Base-by-base conservation (phyloP, 1,140 invertebrate species). In the Apis cerana region DNA sequence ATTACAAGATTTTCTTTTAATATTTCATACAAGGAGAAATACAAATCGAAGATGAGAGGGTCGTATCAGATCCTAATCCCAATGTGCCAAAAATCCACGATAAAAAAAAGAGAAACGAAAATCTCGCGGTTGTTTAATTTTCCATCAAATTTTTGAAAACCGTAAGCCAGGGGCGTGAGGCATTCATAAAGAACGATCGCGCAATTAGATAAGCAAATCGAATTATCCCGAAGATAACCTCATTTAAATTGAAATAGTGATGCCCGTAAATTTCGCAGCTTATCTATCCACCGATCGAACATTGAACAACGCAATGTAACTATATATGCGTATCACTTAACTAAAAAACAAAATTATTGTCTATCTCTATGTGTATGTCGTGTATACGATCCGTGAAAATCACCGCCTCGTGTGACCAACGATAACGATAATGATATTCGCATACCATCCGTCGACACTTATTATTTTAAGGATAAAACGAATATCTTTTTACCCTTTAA, bases 331-430 rank as follows among this genome's bases (percentile, higher is more conserved):
- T 58, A 43, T 85, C 17, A 12, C 56, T 71, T 80, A 72, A 85
- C 13, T 68, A 79, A 85, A 82, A n/a, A 85, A 88, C 79, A 85
- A 43, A 87, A 86, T 92, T 92, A 92, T 92, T 92, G 90, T 92
- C 91, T 90, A 91, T 79, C 86, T 87, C 88, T 89, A 85, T 17
- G 19, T 65, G 76, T 76, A 54, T 50, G 43, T 70, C 1, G 33
- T 50, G 50, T 72, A 19, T 17, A 33, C 33, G 48, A 72, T 72
- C 17, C 59, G 19, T 61, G 71, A 83, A n/a, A 89, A 88, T 89
- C 78, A 87, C 76, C 79, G 69, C 59, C 62, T 85, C 80, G 78
- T 87, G 82, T 56, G 75, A 75, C 61, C 64, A 48, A 65, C 61
- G 67, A 80, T 71, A 79, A 81, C 62, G 50, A 68, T 54, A 54